A percentile compares a stretch with the other conserved stretches of the same genome.
Conservation (phyloP, 2,113 vertebrate genomes). For the Bubo blakistoni region DNA sequence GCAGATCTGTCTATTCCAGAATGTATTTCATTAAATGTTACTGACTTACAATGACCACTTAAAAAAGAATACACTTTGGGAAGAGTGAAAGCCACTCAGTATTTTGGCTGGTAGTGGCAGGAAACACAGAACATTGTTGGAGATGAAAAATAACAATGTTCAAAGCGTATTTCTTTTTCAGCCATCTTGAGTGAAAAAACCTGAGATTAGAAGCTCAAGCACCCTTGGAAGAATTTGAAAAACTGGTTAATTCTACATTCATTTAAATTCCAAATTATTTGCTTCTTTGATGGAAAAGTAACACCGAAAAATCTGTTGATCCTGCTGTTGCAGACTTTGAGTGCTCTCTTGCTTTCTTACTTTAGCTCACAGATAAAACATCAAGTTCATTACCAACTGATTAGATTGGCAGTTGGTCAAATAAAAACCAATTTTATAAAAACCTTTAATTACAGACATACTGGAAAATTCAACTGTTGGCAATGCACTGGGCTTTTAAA, state of each 20-base stretch:
- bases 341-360: conserved; percentile 43
- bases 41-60: neutral
- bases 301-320: conserved; percentile 61
- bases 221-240: conserved; percentile 39
- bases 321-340: conserved; percentile 28
- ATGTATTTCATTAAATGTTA: neutral
- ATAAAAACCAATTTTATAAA: conserved; percentile 31
- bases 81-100: conserved; percentile 28
- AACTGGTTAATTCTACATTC: conserved; percentile 24
- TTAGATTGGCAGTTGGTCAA: conserved; percentile 61
- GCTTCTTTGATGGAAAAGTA: conserved; percentile 52
- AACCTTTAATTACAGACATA: conserved; percentile 33
- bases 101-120: neutral
- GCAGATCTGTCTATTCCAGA: neutral
- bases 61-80: conserved; percentile 20
- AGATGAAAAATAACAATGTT: conserved; percentile 28
- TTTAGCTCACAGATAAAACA: conserved; percentile 50
- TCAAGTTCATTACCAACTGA: conserved; percentile 55
- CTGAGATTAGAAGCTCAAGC: neutral
- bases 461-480: conserved; percentile 23
- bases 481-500: neutral
- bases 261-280: conserved; percentile 42
- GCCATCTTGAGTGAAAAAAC: conserved; percentile 20
- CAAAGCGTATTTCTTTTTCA: conserved; percentile 32
- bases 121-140: neutral